Evolutionary conservation across 2,888 invertebrate species (phyloP).

Genomic region (Melinaea marsaeus): DNA sequence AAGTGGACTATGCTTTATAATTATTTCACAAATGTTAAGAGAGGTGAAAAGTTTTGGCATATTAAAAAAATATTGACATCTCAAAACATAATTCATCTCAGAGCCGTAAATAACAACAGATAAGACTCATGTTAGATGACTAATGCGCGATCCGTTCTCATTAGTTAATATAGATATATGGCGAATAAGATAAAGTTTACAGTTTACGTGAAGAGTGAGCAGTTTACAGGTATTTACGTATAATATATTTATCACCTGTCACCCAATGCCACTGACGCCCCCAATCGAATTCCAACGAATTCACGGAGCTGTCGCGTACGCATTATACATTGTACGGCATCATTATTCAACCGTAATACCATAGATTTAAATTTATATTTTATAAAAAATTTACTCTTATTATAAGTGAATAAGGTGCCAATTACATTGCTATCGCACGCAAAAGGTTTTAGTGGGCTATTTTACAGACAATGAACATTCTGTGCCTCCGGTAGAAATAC

Average conservation of each 20-base stretch:
- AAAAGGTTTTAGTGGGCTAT: conserved; percentile 33
- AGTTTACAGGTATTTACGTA: conserved; percentile 21
- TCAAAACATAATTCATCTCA: too few species aligned
- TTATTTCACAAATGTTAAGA: too few species aligned
- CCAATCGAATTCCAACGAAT: conserved; percentile 50
- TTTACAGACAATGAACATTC: conserved; percentile 64
- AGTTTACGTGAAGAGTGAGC: too few species aligned
- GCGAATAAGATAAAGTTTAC: too few species aligned
- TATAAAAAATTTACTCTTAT: conserved; percentile 32
- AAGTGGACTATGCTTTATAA: too few species aligned
- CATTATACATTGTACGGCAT: conserved; percentile 55
- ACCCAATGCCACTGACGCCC: conserved; percentile 33
- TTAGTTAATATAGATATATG: too few species aligned
- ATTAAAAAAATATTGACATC: too few species aligned
- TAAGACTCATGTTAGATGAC: too few species aligned
- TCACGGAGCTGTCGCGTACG: conserved; percentile 50
- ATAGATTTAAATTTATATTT: conserved; percentile 29
- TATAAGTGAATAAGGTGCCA: conserved; percentile 36
- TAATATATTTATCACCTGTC: conserved; percentile 27
- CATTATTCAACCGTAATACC: conserved; percentile 58
- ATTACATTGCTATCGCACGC: conserved; percentile 38
- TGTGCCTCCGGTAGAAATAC: conserved; percentile 35
- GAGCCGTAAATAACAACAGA: too few species aligned
- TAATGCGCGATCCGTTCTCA: too few species aligned
- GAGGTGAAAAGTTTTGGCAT: too few species aligned